Conservation (phyloP, 2,113 vertebrate genomes). For the Cephalopholis sonnerati region DNA sequence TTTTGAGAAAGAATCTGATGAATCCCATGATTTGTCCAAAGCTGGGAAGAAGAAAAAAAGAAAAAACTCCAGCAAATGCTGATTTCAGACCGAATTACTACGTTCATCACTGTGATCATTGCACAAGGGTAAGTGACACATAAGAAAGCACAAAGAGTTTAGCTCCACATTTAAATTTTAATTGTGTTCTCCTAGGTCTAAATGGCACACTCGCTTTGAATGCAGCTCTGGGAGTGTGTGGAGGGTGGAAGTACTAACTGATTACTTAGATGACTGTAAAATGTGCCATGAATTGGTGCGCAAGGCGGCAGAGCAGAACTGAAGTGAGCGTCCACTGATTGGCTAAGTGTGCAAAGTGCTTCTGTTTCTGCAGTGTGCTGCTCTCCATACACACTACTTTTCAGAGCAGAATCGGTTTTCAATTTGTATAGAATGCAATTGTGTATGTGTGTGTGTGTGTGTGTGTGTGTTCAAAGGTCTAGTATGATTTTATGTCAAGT, state of each 20-base stretch:
- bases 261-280: conserved; percentile 71
- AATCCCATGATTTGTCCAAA: conserved; percentile 37
- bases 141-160: conserved; percentile 40
- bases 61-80: conserved; percentile 6
- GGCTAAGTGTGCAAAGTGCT: conserved; percentile 76
- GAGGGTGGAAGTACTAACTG: conserved; percentile 57
- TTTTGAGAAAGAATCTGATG: conserved; percentile 48
- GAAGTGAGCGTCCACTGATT: conserved; percentile 70
- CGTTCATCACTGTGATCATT: conserved; percentile 43
- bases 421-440: background rate
- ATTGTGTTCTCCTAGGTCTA: conserved; percentile 65
- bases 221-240: conserved; percentile 37
- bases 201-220: conserved; percentile 57
- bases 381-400: conserved; percentile 23
- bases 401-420: conserved; percentile 26
- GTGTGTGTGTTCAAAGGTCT: conserved; percentile 16
- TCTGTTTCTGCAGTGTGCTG: conserved; percentile 36
- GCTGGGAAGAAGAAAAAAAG: conserved; percentile 1
- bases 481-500: conserved; percentile 8
- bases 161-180: conserved; percentile 63
- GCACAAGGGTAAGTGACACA: conserved; percentile 43
- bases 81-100: conserved; percentile 36
- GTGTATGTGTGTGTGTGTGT: background rate
- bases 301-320: conserved; percentile 61
- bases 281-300: conserved; percentile 57